Percentiles rank a stretch among this genome's conserved stretches.
Conservation (phyloP, 1,140 invertebrate genomes). For the Pogonomyrmex barbatus region DNA sequence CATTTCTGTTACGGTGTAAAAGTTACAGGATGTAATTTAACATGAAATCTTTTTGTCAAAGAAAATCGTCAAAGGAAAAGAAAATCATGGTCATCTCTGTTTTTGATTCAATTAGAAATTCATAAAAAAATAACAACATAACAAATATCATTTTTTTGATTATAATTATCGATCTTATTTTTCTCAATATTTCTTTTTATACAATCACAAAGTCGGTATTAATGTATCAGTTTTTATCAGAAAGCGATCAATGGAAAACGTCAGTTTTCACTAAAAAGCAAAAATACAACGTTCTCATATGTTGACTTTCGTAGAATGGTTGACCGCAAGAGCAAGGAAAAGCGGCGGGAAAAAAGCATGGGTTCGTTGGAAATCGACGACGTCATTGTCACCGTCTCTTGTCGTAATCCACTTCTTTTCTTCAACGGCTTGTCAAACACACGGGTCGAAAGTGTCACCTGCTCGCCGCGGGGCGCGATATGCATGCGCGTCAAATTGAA, state of each 20-base stretch:
- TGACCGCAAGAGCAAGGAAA: background rate
- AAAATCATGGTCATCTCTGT: background rate
- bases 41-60: background rate
- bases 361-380: conserved; percentile 9
- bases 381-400: conserved; percentile 21
- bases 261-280: background rate
- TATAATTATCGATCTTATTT: background rate
- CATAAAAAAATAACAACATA: background rate
- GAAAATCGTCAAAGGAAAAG: background rate
- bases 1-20: background rate
- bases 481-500: conserved; percentile 17
- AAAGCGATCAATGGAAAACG: background rate
- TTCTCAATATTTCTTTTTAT: background rate
- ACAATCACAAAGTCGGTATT: background rate
- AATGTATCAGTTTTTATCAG: background rate
- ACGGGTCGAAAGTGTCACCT: conserved; percentile 31
- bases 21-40: background rate
- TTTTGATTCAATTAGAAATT: conserved; percentile 19
- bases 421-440: conserved; percentile 36
- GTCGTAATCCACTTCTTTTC: conserved; percentile 33
- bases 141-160: background rate
- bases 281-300: conserved; percentile 37
- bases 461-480: conserved; percentile 3
- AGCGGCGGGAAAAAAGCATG: background rate
- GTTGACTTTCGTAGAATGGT: conserved; percentile 6